Percentiles rank a stretch among this genome's conserved stretches.
phyloP scores from a whole-genome alignment of 2,888 invertebrate species.

The Perithous albicinctus region DNA sequence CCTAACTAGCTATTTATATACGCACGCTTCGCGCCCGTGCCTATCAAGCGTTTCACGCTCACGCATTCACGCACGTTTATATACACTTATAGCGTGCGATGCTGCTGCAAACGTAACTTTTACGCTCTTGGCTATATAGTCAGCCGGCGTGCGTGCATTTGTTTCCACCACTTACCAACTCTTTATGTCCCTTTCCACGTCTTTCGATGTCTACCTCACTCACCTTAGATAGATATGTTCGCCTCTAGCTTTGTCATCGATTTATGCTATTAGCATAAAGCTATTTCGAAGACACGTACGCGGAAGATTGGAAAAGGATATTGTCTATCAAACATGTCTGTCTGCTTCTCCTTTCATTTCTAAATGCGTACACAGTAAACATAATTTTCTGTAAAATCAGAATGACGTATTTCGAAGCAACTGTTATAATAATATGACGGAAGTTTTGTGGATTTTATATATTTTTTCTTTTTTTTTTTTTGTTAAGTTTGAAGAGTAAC shows the following conservation, averaged over 20 bases:
- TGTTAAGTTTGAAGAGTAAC: no score
- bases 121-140: background rate
- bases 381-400: no score
- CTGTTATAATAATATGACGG: no score
- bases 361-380: slow-evolving; percentile 32
- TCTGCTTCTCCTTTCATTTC: slow-evolving; percentile 42
- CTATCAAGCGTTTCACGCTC: slow-evolving; percentile 68
- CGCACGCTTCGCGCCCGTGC: slow-evolving; percentile 72
- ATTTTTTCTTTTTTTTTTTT: no score
- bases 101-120: slow-evolving; percentile 45
- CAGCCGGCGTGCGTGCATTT: slow-evolving; percentile 14
- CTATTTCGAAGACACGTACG: slow-evolving; percentile 49
- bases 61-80: slow-evolving; percentile 44
- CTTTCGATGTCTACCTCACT: background rate
- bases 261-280: slow-evolving; percentile 38
- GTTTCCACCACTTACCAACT: slow-evolving; percentile 40
- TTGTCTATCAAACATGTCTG: slow-evolving; percentile 1
- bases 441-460: no score
- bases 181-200: background rate
- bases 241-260: slow-evolving; percentile 10
- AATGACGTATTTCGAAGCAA: no score
- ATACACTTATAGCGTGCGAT: slow-evolving; percentile 62
- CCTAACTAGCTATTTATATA: slow-evolving; percentile 82
- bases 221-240: background rate
- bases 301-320: slow-evolving; percentile 53